Evolutionary conservation across 2,888 invertebrate species (phyloP).

Genomic region (Drosophila nigritarsus): DNA sequence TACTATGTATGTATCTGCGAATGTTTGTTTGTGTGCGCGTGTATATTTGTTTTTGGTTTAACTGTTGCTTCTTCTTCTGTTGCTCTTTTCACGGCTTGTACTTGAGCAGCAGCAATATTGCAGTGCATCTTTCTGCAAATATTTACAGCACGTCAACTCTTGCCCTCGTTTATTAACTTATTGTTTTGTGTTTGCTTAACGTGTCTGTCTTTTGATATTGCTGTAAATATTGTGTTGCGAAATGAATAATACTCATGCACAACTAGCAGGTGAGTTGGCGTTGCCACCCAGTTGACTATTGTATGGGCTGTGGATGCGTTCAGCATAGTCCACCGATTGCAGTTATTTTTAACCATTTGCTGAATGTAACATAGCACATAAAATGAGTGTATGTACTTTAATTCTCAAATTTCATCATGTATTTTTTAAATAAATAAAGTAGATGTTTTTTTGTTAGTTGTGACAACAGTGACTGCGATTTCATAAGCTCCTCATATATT

Average conservation of each 20-base stretch:
- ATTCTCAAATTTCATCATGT: no score
- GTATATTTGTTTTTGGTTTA: constrained; percentile 38
- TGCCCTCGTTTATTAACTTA: constrained; percentile 4
- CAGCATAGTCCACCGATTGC: constrained; percentile 16
- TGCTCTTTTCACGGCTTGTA: constrained; percentile 21
- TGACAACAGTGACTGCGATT: constrained; percentile 11
- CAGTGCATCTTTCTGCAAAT: constrained; percentile 20
- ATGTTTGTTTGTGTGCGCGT: not conserved
- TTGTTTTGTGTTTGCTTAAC: constrained; percentile 3
- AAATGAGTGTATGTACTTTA: not conserved
- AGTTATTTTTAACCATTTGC: no score
- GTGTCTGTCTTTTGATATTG: constrained; percentile 9
- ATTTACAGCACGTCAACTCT: constrained; percentile 6
- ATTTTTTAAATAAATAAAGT: not conserved
- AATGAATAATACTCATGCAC: constrained; percentile 46
- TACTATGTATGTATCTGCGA: constrained; percentile 3
- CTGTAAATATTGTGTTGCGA: constrained; percentile 39
- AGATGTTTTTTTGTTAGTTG: not conserved
- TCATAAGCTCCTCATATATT: not conserved
- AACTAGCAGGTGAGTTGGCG: constrained; percentile 49
- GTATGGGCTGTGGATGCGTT: constrained; percentile 10
- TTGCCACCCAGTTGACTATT: constrained; percentile 38
- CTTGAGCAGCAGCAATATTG: not conserved
- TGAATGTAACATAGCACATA: not conserved
- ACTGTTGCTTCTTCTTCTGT: constrained; percentile 64